phyloP scores from a whole-genome alignment of 2,113 vertebrate species.

The Pantherophis guttatus region DNA sequence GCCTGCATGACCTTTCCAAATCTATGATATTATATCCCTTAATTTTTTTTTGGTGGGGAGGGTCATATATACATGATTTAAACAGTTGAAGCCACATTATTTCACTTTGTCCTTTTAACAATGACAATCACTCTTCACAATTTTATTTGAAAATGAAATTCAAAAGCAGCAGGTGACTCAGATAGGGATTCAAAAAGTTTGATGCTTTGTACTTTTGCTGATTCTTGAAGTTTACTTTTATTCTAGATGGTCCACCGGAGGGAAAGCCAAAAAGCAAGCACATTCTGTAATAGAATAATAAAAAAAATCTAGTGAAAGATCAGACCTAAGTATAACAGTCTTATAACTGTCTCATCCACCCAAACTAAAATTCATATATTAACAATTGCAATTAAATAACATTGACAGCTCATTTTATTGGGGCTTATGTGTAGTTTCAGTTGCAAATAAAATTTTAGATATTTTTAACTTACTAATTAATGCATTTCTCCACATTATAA shows the following conservation, averaged over 20 bases:
- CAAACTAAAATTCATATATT: not conserved
- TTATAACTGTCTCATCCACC: not conserved
- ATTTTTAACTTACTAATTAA: not conserved
- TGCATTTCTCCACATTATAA: not conserved
- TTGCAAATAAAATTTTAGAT: not conserved
- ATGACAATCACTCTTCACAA: not conserved
- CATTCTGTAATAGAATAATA: slow-evolving; percentile 52
- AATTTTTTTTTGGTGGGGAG: not conserved
- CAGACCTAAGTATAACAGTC: not conserved
- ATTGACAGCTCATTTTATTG: not conserved
- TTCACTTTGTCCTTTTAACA: not conserved
- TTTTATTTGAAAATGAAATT: slow-evolving; percentile 34
- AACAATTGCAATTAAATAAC: not conserved
- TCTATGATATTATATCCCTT: not conserved
- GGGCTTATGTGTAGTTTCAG: not conserved
- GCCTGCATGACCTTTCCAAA: not conserved
- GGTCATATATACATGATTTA: not conserved
- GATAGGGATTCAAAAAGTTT: slow-evolving; percentile 21
- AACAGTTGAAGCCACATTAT: not conserved
- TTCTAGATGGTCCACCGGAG: slow-evolving; percentile 23
- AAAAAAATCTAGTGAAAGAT: slow-evolving; percentile 17
- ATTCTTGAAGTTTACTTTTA: slow-evolving; percentile 6
- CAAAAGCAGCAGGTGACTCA: not conserved
- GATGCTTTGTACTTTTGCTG: slow-evolving; percentile 33
- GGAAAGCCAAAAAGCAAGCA: slow-evolving; percentile 12